These are phyloP conservation scores for Trididemnum nubilum DNA, from an alignment of 23 tunicate genomes.

Conservation along the genomic window DNA sequence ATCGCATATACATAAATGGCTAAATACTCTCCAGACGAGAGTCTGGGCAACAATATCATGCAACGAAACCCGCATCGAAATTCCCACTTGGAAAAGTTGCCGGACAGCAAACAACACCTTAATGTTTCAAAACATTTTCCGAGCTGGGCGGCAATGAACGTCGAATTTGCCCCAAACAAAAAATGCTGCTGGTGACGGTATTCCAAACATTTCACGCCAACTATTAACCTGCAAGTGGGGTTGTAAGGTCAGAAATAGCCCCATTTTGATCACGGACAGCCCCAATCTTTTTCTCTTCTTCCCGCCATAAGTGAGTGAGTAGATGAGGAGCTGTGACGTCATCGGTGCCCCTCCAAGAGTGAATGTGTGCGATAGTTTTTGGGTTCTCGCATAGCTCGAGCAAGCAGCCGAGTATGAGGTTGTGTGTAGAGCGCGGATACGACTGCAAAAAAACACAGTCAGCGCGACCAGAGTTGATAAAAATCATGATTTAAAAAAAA, in stretches of 20 bases:
- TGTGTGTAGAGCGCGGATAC: slow-evolving; percentile 83
- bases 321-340: slow-evolving; percentile 84
- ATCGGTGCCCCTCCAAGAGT: slow-evolving; percentile 83
- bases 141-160: too few relatives aligned
- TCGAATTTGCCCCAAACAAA: too few relatives aligned
- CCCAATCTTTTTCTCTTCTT: slow-evolving; percentile 91
- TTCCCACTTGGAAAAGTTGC: too few relatives aligned
- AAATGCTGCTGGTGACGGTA: too few relatives aligned
- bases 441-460: slow-evolving; percentile 32
- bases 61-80: too few relatives aligned
- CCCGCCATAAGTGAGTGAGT: slow-evolving; percentile 85
- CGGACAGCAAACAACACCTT: too few relatives aligned
- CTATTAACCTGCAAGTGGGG: slow-evolving; percentile 79
- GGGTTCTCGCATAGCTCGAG: slow-evolving; percentile 93
- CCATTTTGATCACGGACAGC: slow-evolving; percentile 67
- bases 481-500: too few relatives aligned
- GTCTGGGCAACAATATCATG: too few relatives aligned
- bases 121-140: too few relatives aligned
- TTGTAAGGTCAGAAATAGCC: slow-evolving; percentile 53
- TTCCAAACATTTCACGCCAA: not conserved
- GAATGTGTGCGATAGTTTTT: slow-evolving; percentile 87
- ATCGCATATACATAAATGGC: too few relatives aligned
- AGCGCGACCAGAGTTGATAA: too few relatives aligned
- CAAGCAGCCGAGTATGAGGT: slow-evolving; percentile 78
- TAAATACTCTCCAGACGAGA: too few relatives aligned